These are phyloP conservation scores for Aplidium turbinatum DNA, from an alignment of 23 tunicate species.

Conservation along the genomic window DNA sequence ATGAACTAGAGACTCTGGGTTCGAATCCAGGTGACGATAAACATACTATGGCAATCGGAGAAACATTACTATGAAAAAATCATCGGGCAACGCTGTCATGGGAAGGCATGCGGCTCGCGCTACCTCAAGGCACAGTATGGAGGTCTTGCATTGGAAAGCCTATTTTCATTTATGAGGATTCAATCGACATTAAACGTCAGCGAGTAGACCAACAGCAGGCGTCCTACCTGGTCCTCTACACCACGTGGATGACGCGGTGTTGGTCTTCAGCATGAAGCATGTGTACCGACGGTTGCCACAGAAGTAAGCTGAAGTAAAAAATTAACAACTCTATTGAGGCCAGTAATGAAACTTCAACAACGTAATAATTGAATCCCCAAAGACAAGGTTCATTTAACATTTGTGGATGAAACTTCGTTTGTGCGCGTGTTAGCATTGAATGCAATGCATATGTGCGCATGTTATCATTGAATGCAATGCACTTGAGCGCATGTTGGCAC, in stretches of 20 bases:
- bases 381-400: neutral
- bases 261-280: constrained; percentile 47
- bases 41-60: no score
- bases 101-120: neutral
- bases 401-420: no score
- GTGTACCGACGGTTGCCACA: constrained; percentile 65
- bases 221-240: constrained; percentile 73
- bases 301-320: constrained; percentile 56
- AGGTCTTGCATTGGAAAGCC: neutral
- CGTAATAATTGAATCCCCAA: neutral
- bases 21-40: no score
- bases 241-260: constrained; percentile 70
- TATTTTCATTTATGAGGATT: neutral
- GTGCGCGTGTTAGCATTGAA: no score
- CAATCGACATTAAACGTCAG: no score
- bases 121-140: neutral
- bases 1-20: no score
- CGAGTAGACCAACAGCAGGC: neutral
- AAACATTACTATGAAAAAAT: no score
- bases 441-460: no score
- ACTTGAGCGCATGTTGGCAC: no score
- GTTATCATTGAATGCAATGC: no score
- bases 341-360: neutral
- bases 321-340: neutral
- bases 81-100: no score